Evolutionary conservation across 2,113 vertebrate species (phyloP), one percentile per base, ranked within the genome.

Genomic region (Gambusia holbrooki): DNA sequence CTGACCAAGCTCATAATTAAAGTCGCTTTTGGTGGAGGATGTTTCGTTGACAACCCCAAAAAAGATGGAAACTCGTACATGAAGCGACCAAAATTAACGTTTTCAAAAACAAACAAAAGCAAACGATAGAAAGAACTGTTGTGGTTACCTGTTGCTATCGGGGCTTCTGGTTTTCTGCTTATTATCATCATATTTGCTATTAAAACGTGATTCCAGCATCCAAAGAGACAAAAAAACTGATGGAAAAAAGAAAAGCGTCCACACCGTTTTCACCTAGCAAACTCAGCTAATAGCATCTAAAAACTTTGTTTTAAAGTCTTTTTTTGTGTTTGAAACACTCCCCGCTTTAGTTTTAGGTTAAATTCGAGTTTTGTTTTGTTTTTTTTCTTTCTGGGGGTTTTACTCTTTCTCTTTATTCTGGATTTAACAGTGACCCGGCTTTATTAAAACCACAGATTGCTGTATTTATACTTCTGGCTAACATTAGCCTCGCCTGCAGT

Each of bases 161-260:
- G 94, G 76, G 94, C 95, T 89, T 96, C 96, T 84, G 95, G 94
- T 90, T 96, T 97, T 89, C 96, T 95, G 93, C 95, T 96, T 87
- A 96, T 92, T 85, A 96, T 95, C 96, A 96, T 96, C 92, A 96
- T 95, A 90, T 32, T 85, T 91, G 83, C 84, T 75, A 62, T 64
- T 72, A 74, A 81, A 35, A 12, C 32, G 73, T 87, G 87, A 85
- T 83, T 87, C 89, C 93, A 91, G 88, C 93, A 94, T 95, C 88
- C 92, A 92, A 82, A 48, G 22, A n/a, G 71, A 35, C 33, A 70
- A 89, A 83, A 74, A 83, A 74, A 84, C 69, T 17, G 71, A 60
- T 42, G 45, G 35, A 64, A 80, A 64, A 35, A 11, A 29, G 71
- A 72, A 63, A 66, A 76, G 66, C 7, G 22, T 54, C 69, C n/a